Evolutionary conservation across 2,888 invertebrate species (phyloP).

Genomic region (Choristoneura rosaceana): DNA sequence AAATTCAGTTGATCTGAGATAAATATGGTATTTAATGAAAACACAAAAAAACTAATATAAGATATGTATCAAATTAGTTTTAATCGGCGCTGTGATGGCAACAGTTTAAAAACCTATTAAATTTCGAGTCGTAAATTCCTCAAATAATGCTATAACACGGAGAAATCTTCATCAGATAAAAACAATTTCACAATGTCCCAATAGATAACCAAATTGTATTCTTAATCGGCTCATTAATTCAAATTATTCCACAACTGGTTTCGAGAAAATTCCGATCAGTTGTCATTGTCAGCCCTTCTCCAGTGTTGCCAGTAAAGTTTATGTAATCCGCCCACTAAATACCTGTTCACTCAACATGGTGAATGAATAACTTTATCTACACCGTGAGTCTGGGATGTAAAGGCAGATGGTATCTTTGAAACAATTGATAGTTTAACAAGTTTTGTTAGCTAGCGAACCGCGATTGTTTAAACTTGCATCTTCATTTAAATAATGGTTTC

Average conservation of each 20-base stretch:
- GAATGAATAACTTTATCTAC: slow-evolving; percentile 29
- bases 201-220: slow-evolving; percentile 15
- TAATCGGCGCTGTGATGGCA: no score
- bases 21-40: no score
- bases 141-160: neutral
- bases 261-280: slow-evolving; percentile 30
- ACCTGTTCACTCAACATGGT: slow-evolving; percentile 19
- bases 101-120: neutral
- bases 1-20: no score
- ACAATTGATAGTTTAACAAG: slow-evolving; percentile 21
- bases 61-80: no score
- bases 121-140: neutral
- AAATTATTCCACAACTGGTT: slow-evolving; percentile 30
- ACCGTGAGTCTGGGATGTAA: slow-evolving; percentile 9
- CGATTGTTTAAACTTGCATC: neutral
- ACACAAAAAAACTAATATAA: no score
- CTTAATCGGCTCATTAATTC: slow-evolving; percentile 28
- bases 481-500: neutral
- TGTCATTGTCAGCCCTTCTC: slow-evolving; percentile 33
- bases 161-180: slow-evolving; percentile 1
- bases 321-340: slow-evolving; percentile 26
- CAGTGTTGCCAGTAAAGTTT: slow-evolving; percentile 9
- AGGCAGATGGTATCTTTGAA: slow-evolving; percentile 30
- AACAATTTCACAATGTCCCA: slow-evolving; percentile 5
- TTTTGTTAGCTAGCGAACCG: neutral